Percentiles rank a stretch among this genome's conserved stretches.
These are phyloP conservation scores for Pteropus rufus DNA, from an alignment of 2,797 vertebrate species.

Conservation along the genomic window DNA sequence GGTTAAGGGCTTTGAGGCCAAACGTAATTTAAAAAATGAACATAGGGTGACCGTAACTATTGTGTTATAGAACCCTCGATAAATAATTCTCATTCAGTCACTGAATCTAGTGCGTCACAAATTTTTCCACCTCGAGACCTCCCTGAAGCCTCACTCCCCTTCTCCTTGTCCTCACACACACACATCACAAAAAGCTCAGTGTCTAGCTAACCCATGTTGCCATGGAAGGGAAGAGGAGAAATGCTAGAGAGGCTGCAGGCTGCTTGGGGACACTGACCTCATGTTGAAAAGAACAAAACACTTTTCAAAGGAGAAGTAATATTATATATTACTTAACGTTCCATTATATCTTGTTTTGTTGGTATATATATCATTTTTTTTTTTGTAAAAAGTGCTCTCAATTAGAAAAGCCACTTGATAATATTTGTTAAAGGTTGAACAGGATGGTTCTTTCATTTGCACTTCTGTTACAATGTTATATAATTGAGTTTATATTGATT, in stretches of 20 bases:
- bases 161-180: constrained; percentile 13
- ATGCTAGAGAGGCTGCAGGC: background rate
- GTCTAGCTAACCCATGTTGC: constrained; percentile 46
- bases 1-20: background rate
- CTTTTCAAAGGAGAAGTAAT: background rate
- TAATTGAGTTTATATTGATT: constrained; percentile 25
- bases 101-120: background rate
- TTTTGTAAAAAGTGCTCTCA: background rate
- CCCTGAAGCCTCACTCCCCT: constrained; percentile 15
- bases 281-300: background rate
- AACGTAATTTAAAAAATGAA: background rate
- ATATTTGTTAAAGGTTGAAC: background rate
- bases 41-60: background rate
- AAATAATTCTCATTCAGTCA: constrained; percentile 40
- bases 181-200: constrained; percentile 69
- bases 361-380: background rate
- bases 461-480: background rate
- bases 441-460: background rate
- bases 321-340: background rate
- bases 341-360: background rate
- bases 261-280: constrained; percentile 51
- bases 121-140: constrained; percentile 60
- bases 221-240: constrained; percentile 25
- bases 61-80: background rate
- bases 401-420: background rate